Base-by-base conservation (phyloP, 1,140 invertebrate species). In the Drosophila ironensis region DNA sequence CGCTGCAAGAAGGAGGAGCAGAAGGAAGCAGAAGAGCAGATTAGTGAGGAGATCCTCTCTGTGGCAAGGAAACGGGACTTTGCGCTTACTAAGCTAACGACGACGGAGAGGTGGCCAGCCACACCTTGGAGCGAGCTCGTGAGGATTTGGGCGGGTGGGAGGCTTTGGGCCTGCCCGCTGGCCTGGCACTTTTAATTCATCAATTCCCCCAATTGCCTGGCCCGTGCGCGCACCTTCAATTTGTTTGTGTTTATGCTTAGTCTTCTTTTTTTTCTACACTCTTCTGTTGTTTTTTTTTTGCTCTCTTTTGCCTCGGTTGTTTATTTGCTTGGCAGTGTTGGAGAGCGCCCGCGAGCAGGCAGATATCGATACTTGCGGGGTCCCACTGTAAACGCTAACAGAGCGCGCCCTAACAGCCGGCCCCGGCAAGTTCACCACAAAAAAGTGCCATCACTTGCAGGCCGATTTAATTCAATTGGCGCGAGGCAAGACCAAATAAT, bases 1-100 rank as follows among this genome's bases (percentile, higher is more conserved):
- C 94, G 91, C 94, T 95, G 91, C 63, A 87, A 81, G 41, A 24
- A 12, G 11, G 11, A 11, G 22, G 47, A 14, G 46, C 5, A 19
- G 30, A 30, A 30, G 28, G 22, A 51, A 14, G 46, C 5, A 19
- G 19, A 46, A 24, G 14, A 8, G 38, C 5, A 16, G 33, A 37
- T 37, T 16, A 37, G 33, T 37, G n/a, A n/a, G n/a, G n/a, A n/a
- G n/a, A n/a, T n/a, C n/a, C n/a, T n/a, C n/a, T n/a, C n/a, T n/a
- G n/a, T n/a, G n/a, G n/a, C n/a, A n/a, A n/a, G n/a, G n/a, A n/a
- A n/a, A n/a, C n/a, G n/a, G n/a, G n/a, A n/a, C n/a, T n/a, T n/a
- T n/a, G n/a, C n/a, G n/a, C n/a, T n/a, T n/a, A n/a, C n/a, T n/a
- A n/a, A n/a, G n/a, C n/a, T n/a, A n/a, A n/a, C n/a, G n/a, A n/a